phyloP scores from a whole-genome alignment of 1,140 invertebrate species.

The Neuroterus valhalla region DNA sequence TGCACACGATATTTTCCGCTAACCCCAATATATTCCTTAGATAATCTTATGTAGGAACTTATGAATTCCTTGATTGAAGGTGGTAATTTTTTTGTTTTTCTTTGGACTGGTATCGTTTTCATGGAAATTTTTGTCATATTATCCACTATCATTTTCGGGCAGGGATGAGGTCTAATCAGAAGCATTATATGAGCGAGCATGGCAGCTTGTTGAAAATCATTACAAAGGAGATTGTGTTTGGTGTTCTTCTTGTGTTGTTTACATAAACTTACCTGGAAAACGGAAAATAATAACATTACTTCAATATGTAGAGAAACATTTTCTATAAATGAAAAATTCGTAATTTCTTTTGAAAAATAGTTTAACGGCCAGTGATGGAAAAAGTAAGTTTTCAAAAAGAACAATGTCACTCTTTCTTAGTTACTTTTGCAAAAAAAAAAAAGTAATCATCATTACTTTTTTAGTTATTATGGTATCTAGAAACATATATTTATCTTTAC shows the following conservation, averaged over 20 bases:
- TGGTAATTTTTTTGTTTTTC: constrained; percentile 40
- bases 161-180: not conserved
- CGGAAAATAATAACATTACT: not conserved
- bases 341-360: too few species aligned
- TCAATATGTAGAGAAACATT: too few species aligned
- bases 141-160: not conserved
- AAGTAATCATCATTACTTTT: too few species aligned
- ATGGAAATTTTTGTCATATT: constrained; percentile 35
- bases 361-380: too few species aligned
- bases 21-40: constrained; percentile 18
- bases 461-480: too few species aligned
- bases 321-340: too few species aligned
- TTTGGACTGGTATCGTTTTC: constrained; percentile 35
- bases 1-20: constrained; percentile 28
- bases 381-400: too few species aligned
- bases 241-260: constrained; percentile 41
- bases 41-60: constrained; percentile 37
- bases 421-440: too few species aligned
- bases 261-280: constrained; percentile 49
- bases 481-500: too few species aligned
- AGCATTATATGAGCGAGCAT: not conserved
- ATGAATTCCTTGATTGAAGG: constrained; percentile 52
- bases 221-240: constrained; percentile 42
- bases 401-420: too few species aligned
- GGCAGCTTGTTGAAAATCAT: constrained; percentile 40